Evolutionary conservation across 2,888 invertebrate species (phyloP), one percentile per base, ranked within the genome.

Genomic region (Quadroppia sp.): DNA sequence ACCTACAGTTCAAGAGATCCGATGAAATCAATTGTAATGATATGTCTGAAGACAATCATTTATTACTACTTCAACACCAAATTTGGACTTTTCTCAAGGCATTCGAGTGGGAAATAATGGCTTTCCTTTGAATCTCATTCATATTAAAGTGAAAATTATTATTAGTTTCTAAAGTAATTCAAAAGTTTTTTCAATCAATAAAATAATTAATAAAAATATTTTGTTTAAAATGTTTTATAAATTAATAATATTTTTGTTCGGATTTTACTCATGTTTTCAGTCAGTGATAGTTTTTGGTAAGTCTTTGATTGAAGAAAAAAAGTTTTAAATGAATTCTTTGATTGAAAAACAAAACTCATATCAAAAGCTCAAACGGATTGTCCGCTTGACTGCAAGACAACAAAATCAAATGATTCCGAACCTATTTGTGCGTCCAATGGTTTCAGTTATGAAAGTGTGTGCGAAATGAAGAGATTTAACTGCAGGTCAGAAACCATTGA

Each of bases 371-470:
- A 17, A 20, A 13, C 25, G n/a, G 59, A 72, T 9, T 73, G 73
- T 70, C 69, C 69, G 9, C n/a, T 42, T 25, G 67, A 73, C 32
- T 73, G 73, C 45, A 36, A 30, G 20, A 9, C 40, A 23, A 45
- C 23, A 61, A 20, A 61, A 67, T 40, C 42, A 3, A 67, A 67
- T 40, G 42, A 42, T 40, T 20, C 67, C 23, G 40, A 67, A 71
- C 74, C 71, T 4, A 72, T 78, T 17, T 78, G 78, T 71, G 77
- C 77, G 4, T 77, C 75, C n/a, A 77, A 78, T 64, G 76, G 77
- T 11, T 76, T 75, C 42, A 75, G 76, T 23, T 78, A 77, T 32
- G 48, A 72, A 13, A 75, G 74, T 25, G 61, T 75, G 53, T 78
- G 78, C 32, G 73, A 76, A 17, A 45, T 78, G 72, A 15, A 48